Base-by-base conservation (phyloP, 2,113 vertebrate genomes). In the Gadus macrocephalus region DNA sequence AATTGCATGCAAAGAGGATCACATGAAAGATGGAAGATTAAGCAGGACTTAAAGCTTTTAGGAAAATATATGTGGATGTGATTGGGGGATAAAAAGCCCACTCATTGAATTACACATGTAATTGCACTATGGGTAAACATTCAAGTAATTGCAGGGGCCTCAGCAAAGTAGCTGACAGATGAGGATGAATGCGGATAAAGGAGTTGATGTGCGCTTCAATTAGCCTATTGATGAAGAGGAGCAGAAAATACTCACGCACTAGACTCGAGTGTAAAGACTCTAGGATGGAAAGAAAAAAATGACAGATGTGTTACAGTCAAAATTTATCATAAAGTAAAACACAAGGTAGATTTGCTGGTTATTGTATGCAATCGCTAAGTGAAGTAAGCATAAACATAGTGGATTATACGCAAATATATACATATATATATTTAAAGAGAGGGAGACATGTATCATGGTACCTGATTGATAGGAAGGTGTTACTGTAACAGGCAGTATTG, bases 81-180 rank as follows among this genome's bases (percentile, higher is more conserved):
- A 73, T 63, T 1, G 68, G 38, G 69, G 22, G 42, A 69, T 56
- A 67, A 4, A 60, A 69, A 35, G 67, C 25, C 22, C 66, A 72
- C 60, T 62, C 72, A 66, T 59, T 83, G 72, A 83, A 87, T 84
- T 80, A 87, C 80, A 81, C 75, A 78, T 84, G 67, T 78, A 79
- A 76, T 83, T 84, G 70, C 68, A 65, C 22, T 69, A 60, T 73
- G 64, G 64, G 67, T 85, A 81, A 86, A 82, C 74, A 81, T 68
- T 79, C 64, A 67, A 68, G 73, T 69, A 62, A 58, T 75, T 81
- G 63, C 62, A 70, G 68, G 59, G 64, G 38, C 38, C 62, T 74
- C 76, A 75, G 72, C 64, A 81, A 78, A 78, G 58, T 71, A 72
- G 75, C 49, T 71, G 67, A 71, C 69, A 79, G 69, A 31, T 61